Evolutionary conservation across 1,140 invertebrate genomes (phyloP).

Genomic region (Ditylenchus dipsaci): DNA sequence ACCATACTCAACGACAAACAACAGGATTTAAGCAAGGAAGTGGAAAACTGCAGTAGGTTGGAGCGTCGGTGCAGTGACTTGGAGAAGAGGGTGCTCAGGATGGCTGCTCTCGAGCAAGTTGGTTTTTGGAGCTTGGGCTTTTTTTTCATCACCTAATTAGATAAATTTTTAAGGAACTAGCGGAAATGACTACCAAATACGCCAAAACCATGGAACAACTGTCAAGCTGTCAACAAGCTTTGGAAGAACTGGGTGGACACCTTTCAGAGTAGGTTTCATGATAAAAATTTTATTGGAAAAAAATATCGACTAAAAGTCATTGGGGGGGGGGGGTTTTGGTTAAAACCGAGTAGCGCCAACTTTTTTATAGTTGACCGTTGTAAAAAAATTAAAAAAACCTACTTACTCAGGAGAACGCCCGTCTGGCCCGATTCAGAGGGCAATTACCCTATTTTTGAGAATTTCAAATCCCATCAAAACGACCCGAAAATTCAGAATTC

Average conservation of each 20-base stretch:
- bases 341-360: no score
- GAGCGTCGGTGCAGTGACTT: slow-evolving; percentile 13
- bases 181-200: slow-evolving; percentile 23
- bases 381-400: slow-evolving; percentile 10
- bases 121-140: no score
- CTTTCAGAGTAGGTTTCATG: slow-evolving; percentile 41
- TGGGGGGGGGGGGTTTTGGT: no score
- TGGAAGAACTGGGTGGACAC: slow-evolving; percentile 42
- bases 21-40: slow-evolving; percentile 30
- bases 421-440: no score
- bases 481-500: no score
- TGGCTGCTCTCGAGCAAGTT: neutral
- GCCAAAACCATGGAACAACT: slow-evolving; percentile 24
- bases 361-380: neutral
- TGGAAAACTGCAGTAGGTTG: slow-evolving; percentile 23
- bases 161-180: slow-evolving; percentile 35
- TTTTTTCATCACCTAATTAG: no score
- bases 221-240: slow-evolving; percentile 24
- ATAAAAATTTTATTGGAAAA: no score
- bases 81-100: slow-evolving; percentile 11
- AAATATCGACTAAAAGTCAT: no score
- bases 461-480: no score
- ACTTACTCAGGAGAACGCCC: no score
- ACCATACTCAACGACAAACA: slow-evolving; percentile 33
- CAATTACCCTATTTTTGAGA: no score